Evolutionary conservation across 2,113 vertebrate genomes (phyloP).

Genomic region (Dasyornis broadbenti): DNA sequence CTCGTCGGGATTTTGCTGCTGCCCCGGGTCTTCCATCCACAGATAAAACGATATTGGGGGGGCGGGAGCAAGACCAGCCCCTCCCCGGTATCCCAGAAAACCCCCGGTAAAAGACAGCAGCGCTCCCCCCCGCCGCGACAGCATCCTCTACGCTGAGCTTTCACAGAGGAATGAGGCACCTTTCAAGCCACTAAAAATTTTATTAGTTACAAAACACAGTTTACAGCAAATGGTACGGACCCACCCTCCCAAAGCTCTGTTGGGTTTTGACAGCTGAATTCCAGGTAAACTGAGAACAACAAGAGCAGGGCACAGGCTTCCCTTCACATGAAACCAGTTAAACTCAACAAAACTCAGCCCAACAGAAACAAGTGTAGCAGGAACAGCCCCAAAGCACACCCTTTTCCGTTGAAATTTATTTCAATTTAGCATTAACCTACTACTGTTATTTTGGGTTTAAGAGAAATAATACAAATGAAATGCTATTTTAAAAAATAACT

Average conservation of each 20-base stretch:
- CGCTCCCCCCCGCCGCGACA: accelerated
- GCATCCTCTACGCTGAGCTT: accelerated
- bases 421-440: neutral
- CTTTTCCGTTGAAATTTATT: neutral
- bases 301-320: too few relatives aligned
- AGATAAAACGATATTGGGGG: accelerated
- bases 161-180: accelerated
- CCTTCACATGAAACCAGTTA: accelerated
- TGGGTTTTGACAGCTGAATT: neutral
- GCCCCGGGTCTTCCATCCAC: accelerated
- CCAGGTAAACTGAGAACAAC: neutral
- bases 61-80: accelerated
- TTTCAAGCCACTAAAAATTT: neutral
- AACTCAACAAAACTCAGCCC: neutral
- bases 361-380: accelerated
- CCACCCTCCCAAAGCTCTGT: accelerated
- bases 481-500: neutral
- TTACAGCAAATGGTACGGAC: neutral
- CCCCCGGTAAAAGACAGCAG: accelerated
- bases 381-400: neutral
- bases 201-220: neutral
- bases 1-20: neutral
- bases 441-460: neutral
- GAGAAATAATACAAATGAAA: neutral
- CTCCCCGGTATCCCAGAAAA: neutral